phyloP scores from a whole-genome alignment of 1,140 invertebrate species.

The Babylonia areolata region DNA sequence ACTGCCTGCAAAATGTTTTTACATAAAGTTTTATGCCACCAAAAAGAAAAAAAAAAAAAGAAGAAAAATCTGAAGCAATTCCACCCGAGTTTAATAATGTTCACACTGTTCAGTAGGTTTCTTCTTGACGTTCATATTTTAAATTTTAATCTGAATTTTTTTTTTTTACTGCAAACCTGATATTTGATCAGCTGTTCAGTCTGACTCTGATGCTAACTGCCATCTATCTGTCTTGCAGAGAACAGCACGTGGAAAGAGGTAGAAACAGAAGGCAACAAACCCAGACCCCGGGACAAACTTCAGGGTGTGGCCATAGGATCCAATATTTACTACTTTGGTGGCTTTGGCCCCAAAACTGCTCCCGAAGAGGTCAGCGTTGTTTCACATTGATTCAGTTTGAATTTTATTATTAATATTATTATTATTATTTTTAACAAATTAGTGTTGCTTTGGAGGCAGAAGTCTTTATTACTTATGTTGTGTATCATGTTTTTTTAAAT shows the following conservation, averaged over 20 bases:
- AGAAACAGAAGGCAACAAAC: conserved; percentile 57
- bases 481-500: no score
- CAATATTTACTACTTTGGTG: conserved; percentile 74
- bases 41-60: no score
- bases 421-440: neutral
- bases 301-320: conserved; percentile 64
- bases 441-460: no score
- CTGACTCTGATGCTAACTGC: neutral
- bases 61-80: no score
- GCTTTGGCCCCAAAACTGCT: conserved; percentile 71
- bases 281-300: conserved; percentile 70
- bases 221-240: neutral
- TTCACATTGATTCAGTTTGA: neutral
- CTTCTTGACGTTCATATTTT: no score
- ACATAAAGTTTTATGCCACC: no score
- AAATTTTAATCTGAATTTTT: no score
- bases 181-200: neutral
- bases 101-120: no score
- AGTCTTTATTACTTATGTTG: no score
- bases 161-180: no score
- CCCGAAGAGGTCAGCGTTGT: conserved; percentile 50
- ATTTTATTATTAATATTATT: neutral
- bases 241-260: conserved; percentile 56
- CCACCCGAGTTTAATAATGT: no score
- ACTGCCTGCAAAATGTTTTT: no score